A percentile compares a stretch with the other conserved stretches of the same genome.
Conservation (phyloP, 2,113 vertebrate species). For the Litocranius walleri region DNA sequence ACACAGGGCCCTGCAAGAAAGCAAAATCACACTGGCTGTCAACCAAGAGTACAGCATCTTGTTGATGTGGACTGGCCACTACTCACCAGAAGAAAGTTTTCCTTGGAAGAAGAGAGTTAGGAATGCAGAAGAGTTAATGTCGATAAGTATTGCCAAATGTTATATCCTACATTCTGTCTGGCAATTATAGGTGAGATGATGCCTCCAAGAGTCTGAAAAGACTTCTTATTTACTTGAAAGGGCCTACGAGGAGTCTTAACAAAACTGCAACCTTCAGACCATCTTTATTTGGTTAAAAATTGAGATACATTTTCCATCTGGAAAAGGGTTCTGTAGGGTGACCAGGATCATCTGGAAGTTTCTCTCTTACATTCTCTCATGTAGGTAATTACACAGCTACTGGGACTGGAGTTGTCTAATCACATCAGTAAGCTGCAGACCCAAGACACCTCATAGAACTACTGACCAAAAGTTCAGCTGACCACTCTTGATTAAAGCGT, state of each 20-base stretch:
- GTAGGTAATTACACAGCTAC: background rate
- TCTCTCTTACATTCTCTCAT: background rate
- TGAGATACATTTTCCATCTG: background rate
- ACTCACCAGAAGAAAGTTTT: background rate
- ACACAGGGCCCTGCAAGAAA: background rate
- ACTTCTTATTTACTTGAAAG: background rate
- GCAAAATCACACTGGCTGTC: background rate
- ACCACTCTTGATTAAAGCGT: background rate
- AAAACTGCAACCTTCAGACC: background rate
- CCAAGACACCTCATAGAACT: background rate
- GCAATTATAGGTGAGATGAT: background rate
- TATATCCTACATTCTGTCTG: background rate
- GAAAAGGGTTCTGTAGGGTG: background rate
- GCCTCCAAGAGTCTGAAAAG: background rate
- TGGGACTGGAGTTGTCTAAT: background rate
- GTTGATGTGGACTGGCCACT: background rate
- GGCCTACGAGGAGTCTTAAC: background rate
- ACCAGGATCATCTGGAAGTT: background rate
- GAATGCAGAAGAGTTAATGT: background rate
- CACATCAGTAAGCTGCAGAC: background rate
- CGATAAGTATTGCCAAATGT: background rate
- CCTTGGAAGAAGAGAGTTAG: background rate
- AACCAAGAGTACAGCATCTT: background rate
- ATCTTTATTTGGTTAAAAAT: background rate
- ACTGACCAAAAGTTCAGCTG: background rate